Base-by-base conservation (phyloP, 2,797 vertebrate species). In the Mallotus villosus region DNA sequence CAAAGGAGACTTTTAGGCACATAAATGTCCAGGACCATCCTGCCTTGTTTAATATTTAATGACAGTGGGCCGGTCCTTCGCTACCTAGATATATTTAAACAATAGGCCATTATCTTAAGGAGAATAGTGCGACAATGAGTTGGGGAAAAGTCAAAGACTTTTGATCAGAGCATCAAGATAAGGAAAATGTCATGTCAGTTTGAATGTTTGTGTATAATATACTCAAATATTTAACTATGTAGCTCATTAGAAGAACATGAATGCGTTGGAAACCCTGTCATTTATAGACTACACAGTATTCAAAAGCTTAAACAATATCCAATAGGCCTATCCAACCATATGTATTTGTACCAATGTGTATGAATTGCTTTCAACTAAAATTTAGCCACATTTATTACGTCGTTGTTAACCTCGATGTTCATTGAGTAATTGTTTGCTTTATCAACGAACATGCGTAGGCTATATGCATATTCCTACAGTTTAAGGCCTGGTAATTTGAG, bases 1-100 rank as follows among this genome's bases (percentile, higher is more conserved):
- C 71, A 68, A 49, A 80, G 72, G 71, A 79, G 79, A 78, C 77
- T 79, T 81, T 17, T 68, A 80, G 75, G 80, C 79, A 78, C 70
- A 84, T 75, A 82, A 84, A 82, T 71, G 71, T 72, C 67, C 71
- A 78, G 29, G 70, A 74, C 70, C 74, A 78, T 85, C 80, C 67
- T 9, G n/a, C 73, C 68, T 70, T 87, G 85, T 85, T 90, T 78
- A 89, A 91, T 92, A 88, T 90, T 88, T 89, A 81, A 90, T 90
- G 58, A 81, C 74, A 77, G 73, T 82, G 76, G 86, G 84, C 85
- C 74, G 2, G 41, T 86, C 82, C 69, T 82, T 84, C 86, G 81
- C 82, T 78, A 77, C 85, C 82, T 73, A 46, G 41, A 46, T 46
- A 11, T 46, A 78, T 88, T 86, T 85, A 77, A 85, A 84, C 82